A percentile compares a stretch with the other conserved stretches of the same genome.
These are phyloP conservation scores for Platyura marginata DNA, from an alignment of 1,140 invertebrate species.

Conservation along the genomic window DNA sequence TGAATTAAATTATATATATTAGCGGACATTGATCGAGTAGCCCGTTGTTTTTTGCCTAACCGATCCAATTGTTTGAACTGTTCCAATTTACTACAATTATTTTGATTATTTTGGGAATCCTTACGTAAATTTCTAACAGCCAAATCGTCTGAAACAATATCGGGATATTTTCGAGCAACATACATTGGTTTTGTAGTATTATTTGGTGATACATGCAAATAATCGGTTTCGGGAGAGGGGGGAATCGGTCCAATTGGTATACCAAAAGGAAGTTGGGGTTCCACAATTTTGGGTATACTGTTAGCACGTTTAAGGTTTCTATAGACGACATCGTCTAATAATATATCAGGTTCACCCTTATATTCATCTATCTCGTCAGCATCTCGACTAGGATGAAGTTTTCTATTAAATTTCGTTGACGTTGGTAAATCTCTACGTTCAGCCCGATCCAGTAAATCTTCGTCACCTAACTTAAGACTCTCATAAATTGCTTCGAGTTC, in stretches of 20 bases:
- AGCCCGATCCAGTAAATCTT: constrained; percentile 57
- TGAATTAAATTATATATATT: constrained; percentile 57
- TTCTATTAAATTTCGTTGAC: constrained; percentile 20
- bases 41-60: constrained; percentile 45
- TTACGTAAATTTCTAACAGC: constrained; percentile 68
- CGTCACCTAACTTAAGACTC: constrained; percentile 58
- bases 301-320: constrained; percentile 60
- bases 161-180: constrained; percentile 43
- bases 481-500: constrained; percentile 82
- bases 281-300: constrained; percentile 44
- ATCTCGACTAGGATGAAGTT: constrained; percentile 16
- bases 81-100: constrained; percentile 1
- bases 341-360: constrained; percentile 55
- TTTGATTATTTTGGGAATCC: constrained; percentile 29
- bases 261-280: constrained; percentile 75
- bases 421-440: constrained; percentile 46
- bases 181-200: constrained; percentile 7
- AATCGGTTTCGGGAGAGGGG: constrained; percentile 51
- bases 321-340: constrained; percentile 66
- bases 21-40: constrained; percentile 58
- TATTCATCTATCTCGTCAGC: constrained; percentile 27
- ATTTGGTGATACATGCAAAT: constrained; percentile 54
- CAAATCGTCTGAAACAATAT: constrained; percentile 70
- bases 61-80: constrained; percentile 9
- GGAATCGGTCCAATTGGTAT: constrained; percentile 68